Base-by-base conservation (phyloP, 2,797 vertebrate species). In the Euphonia xanthogaster region DNA sequence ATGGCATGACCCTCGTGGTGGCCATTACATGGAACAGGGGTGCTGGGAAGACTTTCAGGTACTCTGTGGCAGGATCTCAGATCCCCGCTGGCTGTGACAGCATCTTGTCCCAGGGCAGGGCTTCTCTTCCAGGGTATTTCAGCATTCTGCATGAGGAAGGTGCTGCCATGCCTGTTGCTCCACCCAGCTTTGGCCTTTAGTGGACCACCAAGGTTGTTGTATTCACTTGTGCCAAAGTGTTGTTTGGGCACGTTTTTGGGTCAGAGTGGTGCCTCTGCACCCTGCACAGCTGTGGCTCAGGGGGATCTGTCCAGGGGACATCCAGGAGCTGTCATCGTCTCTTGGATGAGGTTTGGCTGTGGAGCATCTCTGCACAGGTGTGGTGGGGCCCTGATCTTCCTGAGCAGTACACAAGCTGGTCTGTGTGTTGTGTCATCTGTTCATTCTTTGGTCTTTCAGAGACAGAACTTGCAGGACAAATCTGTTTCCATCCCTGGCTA, bases 41-140 rank as follows among this genome's bases (percentile, higher is more conserved):
- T 0, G 0, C 17, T 66, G 58, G 24, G 66, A 71, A 68, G 54
- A 23, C 8, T 2, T 4, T 0, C 1, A 20, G 58, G 31, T 44
- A 28, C 35, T 50, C 20, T 31, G 13, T 63, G 4, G 1, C 31
- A n/a, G 68, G 45, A 18, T 68, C 63, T 68, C 0, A 2, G 68
- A n/a, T 28, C 13, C 16, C 16, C 2, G 0, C 7, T 39, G 47
- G 28, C 16, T 25, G 13, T 45, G 1, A 0, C 33, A 33, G 47
- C 7, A 0, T 62, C 44, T 65, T 53, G 2, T 28, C 39, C 0
- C 0, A n/a, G 2, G 14, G 20, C 68, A 76, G 31, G n/a, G 28
- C 33, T 73, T 80, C 0, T 0, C 13, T 75, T 37, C 39, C 25
- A 13, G 53, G 47, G 10, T 40, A 1, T 80, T 53, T 42, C 44